Conservation (phyloP, 2,888 invertebrate genomes). For the Sarcophaga subvicina region DNA sequence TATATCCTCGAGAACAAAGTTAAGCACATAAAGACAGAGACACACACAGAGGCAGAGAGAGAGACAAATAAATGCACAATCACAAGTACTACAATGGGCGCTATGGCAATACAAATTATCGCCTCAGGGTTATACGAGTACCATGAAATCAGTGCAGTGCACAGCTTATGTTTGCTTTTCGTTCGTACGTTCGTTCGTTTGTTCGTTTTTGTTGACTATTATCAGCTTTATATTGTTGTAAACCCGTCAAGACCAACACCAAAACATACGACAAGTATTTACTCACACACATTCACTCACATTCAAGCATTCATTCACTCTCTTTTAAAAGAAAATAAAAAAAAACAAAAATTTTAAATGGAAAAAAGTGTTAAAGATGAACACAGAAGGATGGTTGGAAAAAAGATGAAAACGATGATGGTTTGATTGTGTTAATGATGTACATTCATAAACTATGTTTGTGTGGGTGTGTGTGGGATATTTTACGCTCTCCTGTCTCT, state of each 20-base stretch:
- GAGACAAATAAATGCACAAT: conserved; percentile 49
- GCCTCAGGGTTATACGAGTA: conserved; percentile 72
- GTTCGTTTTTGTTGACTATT: conserved; percentile 52
- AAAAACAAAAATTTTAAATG: conserved; percentile 44
- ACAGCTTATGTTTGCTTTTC: not conserved
- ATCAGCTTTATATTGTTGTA: conserved; percentile 16
- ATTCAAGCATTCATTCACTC: conserved; percentile 42
- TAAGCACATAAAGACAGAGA: conserved; percentile 43
- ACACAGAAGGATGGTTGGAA: conserved; percentile 40
- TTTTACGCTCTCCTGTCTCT: conserved; percentile 53
- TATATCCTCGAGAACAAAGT: conserved; percentile 68
- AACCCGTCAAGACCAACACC: conserved; percentile 68
- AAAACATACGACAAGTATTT: conserved; percentile 43
- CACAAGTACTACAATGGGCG: conserved; percentile 73
- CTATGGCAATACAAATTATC: conserved; percentile 76
- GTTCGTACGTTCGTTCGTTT: not conserved
- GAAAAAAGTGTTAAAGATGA: conserved; percentile 47
- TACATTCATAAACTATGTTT: conserved; percentile 44
- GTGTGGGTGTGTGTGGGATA: conserved; percentile 53
- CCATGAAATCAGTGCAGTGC: conserved; percentile 68
- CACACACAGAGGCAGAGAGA: conserved; percentile 6
- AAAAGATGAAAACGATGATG: conserved; percentile 43
- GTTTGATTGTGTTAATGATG: conserved; percentile 64
- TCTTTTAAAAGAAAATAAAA: not conserved
- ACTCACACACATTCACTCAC: conserved; percentile 49